Conservation (phyloP, 2,888 invertebrate species). For the Lithosia quadra region DNA sequence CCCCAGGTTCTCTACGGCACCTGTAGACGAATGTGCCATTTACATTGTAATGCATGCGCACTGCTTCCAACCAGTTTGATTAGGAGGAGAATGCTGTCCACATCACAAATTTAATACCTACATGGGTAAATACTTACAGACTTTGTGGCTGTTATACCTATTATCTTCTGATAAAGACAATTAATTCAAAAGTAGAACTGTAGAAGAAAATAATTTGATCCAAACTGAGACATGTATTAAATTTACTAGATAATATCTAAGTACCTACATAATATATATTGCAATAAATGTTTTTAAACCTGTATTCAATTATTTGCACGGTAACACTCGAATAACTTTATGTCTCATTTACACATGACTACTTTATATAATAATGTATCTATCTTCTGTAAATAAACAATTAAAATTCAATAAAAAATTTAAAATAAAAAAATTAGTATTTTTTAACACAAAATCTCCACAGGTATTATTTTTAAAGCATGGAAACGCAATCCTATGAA, state of each 20-base stretch:
- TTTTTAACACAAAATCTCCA: background rate
- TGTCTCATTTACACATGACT: background rate
- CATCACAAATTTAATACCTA: conserved; percentile 56
- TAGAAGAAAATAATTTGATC: background rate
- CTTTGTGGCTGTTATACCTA: conserved; percentile 49
- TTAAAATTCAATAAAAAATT: background rate
- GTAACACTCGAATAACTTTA: background rate
- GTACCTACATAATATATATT: background rate
- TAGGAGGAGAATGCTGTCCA: conserved; percentile 81
- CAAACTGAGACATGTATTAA: too few species aligned
- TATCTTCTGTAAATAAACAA: background rate
- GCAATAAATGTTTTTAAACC: background rate
- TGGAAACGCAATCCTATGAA: background rate
- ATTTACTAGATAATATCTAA: background rate
- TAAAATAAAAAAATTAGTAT: background rate
- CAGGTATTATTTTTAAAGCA: background rate
- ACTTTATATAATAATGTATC: background rate
- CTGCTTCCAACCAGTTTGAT: conserved; percentile 81
- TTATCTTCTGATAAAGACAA: background rate
- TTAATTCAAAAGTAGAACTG: background rate
- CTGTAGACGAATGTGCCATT: conserved; percentile 84
- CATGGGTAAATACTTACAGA: conserved; percentile 42
- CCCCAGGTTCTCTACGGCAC: conserved; percentile 80
- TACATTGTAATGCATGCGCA: conserved; percentile 83
- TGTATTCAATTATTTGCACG: background rate